Evolutionary conservation across 2,888 invertebrate species (phyloP).

Genomic region (Yponomeuta sedellus): DNA sequence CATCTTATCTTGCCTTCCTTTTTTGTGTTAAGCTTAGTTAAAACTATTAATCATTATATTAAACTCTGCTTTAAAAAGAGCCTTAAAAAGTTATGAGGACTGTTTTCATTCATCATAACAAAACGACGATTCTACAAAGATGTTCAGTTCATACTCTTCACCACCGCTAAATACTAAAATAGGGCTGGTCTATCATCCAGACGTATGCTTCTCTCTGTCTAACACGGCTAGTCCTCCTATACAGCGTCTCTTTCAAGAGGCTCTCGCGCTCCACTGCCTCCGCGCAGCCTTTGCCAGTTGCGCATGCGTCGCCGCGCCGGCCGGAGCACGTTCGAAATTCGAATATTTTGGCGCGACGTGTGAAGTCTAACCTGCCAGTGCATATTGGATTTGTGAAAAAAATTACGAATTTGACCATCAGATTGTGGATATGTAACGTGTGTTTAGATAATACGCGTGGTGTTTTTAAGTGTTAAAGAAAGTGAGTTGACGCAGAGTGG

Average conservation of each 20-base stretch:
- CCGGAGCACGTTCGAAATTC: constrained; percentile 48
- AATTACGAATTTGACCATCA: neutral
- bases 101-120: no score
- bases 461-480: constrained; percentile 34
- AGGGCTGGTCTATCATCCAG: neutral
- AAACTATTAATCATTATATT: no score
- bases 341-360: constrained; percentile 42
- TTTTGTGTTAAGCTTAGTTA: no score
- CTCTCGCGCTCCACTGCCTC: constrained; percentile 46
- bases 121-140: no score
- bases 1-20: no score
- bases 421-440: neutral
- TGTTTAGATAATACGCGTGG: neutral
- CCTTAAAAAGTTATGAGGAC: no score
- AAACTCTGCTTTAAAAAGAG: no score
- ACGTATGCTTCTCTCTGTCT: constrained; percentile 32
- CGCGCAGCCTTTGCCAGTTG: constrained; percentile 60
- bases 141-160: neutral
- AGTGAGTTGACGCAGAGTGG: constrained; percentile 44
- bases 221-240: constrained; percentile 24
- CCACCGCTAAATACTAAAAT: neutral
- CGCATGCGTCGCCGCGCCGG: constrained; percentile 52
- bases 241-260: constrained; percentile 36
- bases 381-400: neutral
- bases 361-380: constrained; percentile 22